Evolutionary conservation across 2,113 vertebrate genomes (phyloP), one percentile per base, ranked within the genome.

Genomic region (Henicopernis longicauda): DNA sequence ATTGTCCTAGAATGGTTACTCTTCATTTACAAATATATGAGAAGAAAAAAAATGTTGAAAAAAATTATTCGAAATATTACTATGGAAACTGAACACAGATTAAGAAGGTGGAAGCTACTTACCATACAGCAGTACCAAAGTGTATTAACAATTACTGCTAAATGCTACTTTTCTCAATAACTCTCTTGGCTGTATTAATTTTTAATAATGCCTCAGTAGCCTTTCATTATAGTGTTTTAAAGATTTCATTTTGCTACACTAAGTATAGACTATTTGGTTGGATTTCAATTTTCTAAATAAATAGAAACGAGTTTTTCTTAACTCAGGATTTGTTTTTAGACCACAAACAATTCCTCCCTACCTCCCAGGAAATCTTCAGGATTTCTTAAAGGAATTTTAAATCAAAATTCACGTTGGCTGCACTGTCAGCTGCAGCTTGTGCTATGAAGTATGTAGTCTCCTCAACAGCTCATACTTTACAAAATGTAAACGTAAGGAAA

Each of bases 201-300:
- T 97, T 96, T 97, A 97, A 96, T 82, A 92, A 91, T 29, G 70
- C 40, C 57, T 44, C 1, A 85, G 54, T 87, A 96, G 92, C 78
- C 87, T 92, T 95, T 92, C 81, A 95, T 95, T 89, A 76, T 6
- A 79, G 45, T 54, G 73, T 73, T 96, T 94, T 89, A 97, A 95
- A 91, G 91, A 95, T 47, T 77, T 84, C 86, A 89, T 78, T 95
- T 93, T 70, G 29, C 74, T 82, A 82, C 73, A n/a, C 49, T 86
- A 94, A 92, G 57, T 52, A 91, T 44, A 91, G 66, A 54, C 65
- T 93, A 47, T 87, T 96, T 77, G 91, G 84, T 1, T 80, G 50
- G 29, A 85, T 88, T 93, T 87, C 84, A 69, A 93, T 90, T 95
- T 95, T 90, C 91, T 89, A 93, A 97, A 95, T 94, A 96, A 97